These are phyloP conservation scores for Mellilla xanthometata DNA, from an alignment of 2,888 invertebrate genomes.

Conservation along the genomic window DNA sequence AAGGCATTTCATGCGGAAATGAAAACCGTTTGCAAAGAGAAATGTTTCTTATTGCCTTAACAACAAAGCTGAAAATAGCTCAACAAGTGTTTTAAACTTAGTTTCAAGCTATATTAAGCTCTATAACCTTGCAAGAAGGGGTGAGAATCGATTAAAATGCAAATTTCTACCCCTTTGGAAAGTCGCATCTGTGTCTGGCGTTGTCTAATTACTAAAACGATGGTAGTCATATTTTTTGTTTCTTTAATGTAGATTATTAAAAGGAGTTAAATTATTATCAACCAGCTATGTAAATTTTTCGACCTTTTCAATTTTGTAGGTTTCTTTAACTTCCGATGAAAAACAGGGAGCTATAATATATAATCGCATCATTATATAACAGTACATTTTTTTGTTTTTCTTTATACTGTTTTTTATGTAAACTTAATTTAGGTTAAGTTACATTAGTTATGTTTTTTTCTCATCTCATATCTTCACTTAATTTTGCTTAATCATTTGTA, in stretches of 20 bases:
- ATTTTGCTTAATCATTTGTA: too few relatives aligned
- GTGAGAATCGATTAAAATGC: not conserved
- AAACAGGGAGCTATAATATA: too few relatives aligned
- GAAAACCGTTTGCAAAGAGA: conserved; percentile 15
- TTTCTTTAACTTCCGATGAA: too few relatives aligned
- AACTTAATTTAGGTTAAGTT: too few relatives aligned
- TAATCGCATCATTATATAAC: too few relatives aligned
- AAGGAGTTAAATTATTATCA: too few relatives aligned
- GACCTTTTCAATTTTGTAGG: too few relatives aligned
- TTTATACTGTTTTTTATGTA: too few relatives aligned
- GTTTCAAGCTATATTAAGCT: conserved; percentile 8
- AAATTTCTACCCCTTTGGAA: conserved; percentile 17
- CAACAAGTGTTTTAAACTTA: not conserved
- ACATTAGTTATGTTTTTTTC: too few relatives aligned
- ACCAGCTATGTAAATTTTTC: too few relatives aligned
- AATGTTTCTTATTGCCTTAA: conserved; percentile 18
- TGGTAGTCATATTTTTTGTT: conserved; percentile 23
- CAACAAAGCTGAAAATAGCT: conserved; percentile 16
- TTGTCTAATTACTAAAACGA: conserved; percentile 36
- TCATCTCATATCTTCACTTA: too few relatives aligned
- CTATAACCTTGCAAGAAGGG: not conserved
- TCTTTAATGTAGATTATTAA: conserved; percentile 7
- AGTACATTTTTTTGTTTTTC: too few relatives aligned
- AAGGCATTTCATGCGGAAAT: conserved; percentile 9
- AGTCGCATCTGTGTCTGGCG: conserved; percentile 29